Evolutionary conservation across 1,140 invertebrate species (phyloP).

Genomic region (Drosophila seguyi): DNA sequence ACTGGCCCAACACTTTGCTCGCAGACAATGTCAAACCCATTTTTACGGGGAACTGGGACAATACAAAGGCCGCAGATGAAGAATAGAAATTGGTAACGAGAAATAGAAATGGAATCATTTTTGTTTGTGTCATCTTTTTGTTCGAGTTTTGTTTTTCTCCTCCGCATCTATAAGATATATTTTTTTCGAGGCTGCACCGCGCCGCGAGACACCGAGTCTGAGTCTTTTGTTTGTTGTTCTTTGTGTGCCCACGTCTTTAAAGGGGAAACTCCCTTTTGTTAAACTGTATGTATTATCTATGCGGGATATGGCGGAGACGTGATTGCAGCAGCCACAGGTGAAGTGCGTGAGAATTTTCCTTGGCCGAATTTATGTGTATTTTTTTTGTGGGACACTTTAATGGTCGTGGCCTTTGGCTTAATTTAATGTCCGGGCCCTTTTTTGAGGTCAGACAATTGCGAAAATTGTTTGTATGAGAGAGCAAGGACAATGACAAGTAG

Average conservation of each 20-base stretch:
- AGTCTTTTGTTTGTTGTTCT: conserved; percentile 63
- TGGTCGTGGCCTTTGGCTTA: conserved; percentile 26
- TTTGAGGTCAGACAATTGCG: conserved; percentile 62
- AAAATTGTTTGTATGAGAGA: conserved; percentile 50
- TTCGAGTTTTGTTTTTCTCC: conserved; percentile 37
- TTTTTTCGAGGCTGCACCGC: conserved; percentile 28
- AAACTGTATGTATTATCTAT: conserved; percentile 5
- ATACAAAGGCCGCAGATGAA: conserved; percentile 37
- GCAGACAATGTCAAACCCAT: conserved; percentile 76
- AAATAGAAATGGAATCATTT: conserved; percentile 56
- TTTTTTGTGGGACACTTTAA: conserved; percentile 25
- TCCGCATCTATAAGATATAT: conserved; percentile 11
- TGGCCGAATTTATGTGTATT: conserved; percentile 63
- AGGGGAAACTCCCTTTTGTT: conserved; percentile 57
- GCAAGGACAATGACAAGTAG: conserved; percentile 17
- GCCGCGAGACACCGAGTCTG: conserved; percentile 57
- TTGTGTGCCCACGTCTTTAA: conserved; percentile 34
- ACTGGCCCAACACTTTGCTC: conserved; percentile 67
- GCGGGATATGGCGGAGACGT: conserved; percentile 31
- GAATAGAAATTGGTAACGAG: conserved; percentile 60
- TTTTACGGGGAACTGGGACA: conserved; percentile 71
- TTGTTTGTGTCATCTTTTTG: conserved; percentile 43
- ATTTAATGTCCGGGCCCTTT: conserved; percentile 47
- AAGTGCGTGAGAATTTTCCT: conserved; percentile 74
- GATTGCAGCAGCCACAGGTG: conserved; percentile 70